Evolutionary conservation across 2,797 vertebrate species (phyloP).

Genomic region (Dendrocincla tyrannina): DNA sequence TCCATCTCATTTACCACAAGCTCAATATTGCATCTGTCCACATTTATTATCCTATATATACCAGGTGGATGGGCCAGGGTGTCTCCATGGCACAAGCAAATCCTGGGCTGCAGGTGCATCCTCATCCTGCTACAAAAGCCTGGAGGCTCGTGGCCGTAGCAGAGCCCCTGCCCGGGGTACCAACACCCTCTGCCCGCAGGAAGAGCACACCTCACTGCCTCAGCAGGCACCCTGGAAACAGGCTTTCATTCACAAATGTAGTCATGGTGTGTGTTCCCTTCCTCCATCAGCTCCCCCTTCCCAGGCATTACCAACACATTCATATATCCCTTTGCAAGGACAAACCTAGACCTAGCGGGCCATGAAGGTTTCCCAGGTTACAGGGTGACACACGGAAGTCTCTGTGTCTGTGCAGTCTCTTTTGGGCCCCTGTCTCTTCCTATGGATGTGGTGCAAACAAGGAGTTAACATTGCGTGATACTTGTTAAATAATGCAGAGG

Average conservation of each 20-base stretch:
- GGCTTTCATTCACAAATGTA: neutral
- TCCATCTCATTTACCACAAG: neutral
- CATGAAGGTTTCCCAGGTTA: fast-evolving
- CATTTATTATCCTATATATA: neutral
- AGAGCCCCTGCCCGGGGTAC: neutral
- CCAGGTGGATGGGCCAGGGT: neutral
- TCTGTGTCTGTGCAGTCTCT: fast-evolving
- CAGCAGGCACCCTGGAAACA: neutral
- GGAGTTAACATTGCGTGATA: neutral
- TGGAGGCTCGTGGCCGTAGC: fast-evolving
- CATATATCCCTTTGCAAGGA: neutral
- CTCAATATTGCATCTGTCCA: neutral
- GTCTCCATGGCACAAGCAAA: neutral
- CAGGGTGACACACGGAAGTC: fast-evolving
- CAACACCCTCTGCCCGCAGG: neutral
- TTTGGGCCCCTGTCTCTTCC: neutral
- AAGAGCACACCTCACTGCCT: neutral
- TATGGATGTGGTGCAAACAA: neutral
- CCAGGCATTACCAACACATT: neutral
- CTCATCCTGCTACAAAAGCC: neutral
- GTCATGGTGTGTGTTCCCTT: neutral
- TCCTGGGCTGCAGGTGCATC: neutral
- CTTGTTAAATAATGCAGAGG: neutral
- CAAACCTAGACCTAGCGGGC: neutral
- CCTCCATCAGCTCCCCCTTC: neutral